Base-by-base conservation (phyloP, 2,888 invertebrate genomes). In the Polia nebulosa region DNA sequence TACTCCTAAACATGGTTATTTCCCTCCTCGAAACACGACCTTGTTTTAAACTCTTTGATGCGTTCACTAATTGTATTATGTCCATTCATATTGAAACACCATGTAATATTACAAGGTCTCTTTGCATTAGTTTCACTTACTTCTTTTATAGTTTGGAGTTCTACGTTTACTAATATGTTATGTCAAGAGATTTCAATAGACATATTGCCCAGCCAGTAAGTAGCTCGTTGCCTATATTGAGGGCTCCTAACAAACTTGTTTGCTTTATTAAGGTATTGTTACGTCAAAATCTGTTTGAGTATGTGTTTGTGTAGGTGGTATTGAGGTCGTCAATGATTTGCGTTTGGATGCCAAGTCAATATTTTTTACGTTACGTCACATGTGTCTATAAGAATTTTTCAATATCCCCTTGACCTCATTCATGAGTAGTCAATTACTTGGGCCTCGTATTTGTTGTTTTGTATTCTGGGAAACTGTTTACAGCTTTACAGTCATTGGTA, bases 261-360 rank as follows among this genome's bases (percentile, higher is more conserved):
- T 77, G 60, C 52, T 79, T 80, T 81, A 74, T 72, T 72, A 81
- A 68, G 57, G 76, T 75, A 84, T 80, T 84, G 78, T 84, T 72
- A 61, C 67, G 72, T 80, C 76, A 76, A 78, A 76, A 64, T 69
- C 39, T 63, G 67, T 78, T 68, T 52, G 60, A 78, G 65, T 56
- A 36, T 60, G 59, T 74, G 51, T 72, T 55, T 76, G 72, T 71
- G 83, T 84, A 73, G 83, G 82, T 80, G 76, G 83, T 74, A 70
- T 70, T 83, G 76, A 82, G 82, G 82, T 73, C 76, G 61, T 64
- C 72, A 75, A 75, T 72, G 55, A 74, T 81, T 74, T 74, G 64
- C 59, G 68, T 80, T 72, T 52, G 36, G 63, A 68, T 73, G 72
- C 58, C 62, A 70, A 76, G 65, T 67, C 74, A 77, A 83, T 78